Conservation (phyloP, 2,797 vertebrate species). For the Esox lucius region DNA sequence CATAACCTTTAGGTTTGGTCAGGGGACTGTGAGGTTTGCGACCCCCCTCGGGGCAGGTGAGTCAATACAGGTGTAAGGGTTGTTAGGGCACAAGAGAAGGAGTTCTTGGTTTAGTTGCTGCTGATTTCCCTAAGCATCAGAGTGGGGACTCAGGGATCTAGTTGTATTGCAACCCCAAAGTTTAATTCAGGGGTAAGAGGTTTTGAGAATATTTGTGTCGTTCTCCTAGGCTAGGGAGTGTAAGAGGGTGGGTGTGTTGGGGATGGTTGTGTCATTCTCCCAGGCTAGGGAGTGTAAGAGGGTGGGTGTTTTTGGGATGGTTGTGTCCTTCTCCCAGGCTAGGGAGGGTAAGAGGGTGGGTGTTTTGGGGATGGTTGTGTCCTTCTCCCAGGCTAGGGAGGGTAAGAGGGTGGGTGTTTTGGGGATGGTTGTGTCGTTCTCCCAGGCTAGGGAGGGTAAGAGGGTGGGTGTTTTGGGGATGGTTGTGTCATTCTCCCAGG, state of each 20-base stretch:
- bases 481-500: conserved; percentile 9
- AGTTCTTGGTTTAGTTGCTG: conserved; percentile 1
- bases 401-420: neutral
- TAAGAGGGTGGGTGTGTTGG: no score
- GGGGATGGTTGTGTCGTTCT: neutral
- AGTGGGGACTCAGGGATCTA: neutral
- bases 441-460: neutral
- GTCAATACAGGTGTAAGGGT: neutral
- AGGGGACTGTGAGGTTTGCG: neutral
- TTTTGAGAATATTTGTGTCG: neutral
- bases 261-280: no score
- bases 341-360: neutral
- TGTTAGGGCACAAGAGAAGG: conserved; percentile 17
- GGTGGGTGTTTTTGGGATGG: no score
- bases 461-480: neutral
- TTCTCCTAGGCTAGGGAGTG: no score
- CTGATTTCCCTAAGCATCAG: conserved; percentile 5
- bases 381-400: no score
- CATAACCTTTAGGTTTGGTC: conserved; percentile 33
- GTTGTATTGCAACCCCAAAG: neutral
- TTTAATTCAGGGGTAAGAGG: neutral
- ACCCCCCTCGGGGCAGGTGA: neutral
- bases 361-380: neutral
- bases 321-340: no score
- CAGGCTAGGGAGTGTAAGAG: no score